Evolutionary conservation across 2,113 vertebrate species (phyloP), one percentile per base, ranked within the genome.

Genomic region (Misgurnus anguillicaudatus): DNA sequence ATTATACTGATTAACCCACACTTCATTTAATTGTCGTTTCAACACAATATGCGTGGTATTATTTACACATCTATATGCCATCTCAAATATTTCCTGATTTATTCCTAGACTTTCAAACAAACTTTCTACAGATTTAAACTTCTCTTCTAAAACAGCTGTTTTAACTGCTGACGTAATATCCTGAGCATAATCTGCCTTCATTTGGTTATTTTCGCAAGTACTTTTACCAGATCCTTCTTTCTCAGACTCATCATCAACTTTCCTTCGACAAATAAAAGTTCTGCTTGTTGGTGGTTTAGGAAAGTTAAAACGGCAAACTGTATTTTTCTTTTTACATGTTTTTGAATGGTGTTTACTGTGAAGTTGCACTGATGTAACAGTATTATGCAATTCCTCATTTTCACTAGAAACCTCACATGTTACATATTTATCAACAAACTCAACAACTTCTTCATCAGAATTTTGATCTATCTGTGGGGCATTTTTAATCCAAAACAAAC

Each of bases 1-100:
- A 6, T 62, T 62, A 62, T 62, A 62, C 3, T 62, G 60, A 62
- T 62, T 62, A 5, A 62, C 60, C 60, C 60, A 62, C 6, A 62
- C 60, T 62, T 62, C 60, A 16, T 36, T 31, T 3, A 31, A 31
- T 31, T 31, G 24, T 3, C 3, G 24, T 31, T 31, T 31, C 24
- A 31, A 31, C 19, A 60, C 57, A 60, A 60, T 60, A 1, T 60
- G 57, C 21, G 57, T 24, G 1, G 0, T 60, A 60, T 60, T 60
- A 24, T 60, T 60, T 5, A 60, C 24, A 21, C 10, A 24, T 2
- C 0, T 60, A 31, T 60, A 60, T 5, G 19, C 58, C n/a, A 60
- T 60, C 8, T 60, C 58, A 60, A 60, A 60, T 11, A 60, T 24
- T 2, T 60, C 4, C 19, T 60, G 58, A 21, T 60, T 10, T 13